phyloP scores from a whole-genome alignment of 2,797 vertebrate species.

The Petrocephalus schoutedeni region DNA sequence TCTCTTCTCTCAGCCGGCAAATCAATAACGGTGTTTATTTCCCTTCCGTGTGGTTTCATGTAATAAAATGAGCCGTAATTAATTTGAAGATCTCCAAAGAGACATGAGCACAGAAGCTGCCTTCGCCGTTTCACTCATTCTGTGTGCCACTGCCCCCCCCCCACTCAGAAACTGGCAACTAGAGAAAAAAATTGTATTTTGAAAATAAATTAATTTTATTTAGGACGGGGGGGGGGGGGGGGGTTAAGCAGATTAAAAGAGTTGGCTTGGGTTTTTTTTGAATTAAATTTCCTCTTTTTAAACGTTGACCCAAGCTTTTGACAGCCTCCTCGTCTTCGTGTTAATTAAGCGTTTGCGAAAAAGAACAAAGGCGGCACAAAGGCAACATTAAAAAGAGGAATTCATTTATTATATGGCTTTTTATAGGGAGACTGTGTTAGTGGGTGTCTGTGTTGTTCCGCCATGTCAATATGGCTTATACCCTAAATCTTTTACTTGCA shows the following conservation, averaged over 20 bases:
- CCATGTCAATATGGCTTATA: not conserved
- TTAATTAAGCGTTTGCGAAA: conserved; percentile 29
- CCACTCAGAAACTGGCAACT: not conserved
- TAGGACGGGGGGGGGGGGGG: not conserved
- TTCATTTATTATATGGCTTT: conserved; percentile 6
- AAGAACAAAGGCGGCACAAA: conserved; percentile 21
- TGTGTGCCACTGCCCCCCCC: not conserved
- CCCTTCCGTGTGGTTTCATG: not conserved
- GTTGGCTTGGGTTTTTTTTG: conserved; percentile 3
- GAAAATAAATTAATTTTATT: conserved; percentile 22
- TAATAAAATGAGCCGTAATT: conserved; percentile 15
- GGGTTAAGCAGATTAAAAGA: conserved; percentile 18
- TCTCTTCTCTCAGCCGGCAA: not conserved
- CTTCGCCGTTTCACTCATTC: not conserved
- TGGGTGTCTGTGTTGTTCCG: not conserved
- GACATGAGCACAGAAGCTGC: not conserved
- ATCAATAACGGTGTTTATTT: conserved; percentile 13
- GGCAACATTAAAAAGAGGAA: conserved; percentile 20
- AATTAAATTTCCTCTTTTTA: conserved; percentile 27
- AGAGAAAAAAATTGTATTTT: not conserved
- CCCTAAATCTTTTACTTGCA: conserved; percentile 3
- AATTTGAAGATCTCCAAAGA: conserved; percentile 22
- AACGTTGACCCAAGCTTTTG: conserved; percentile 28
- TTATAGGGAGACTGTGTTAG: conserved; percentile 15
- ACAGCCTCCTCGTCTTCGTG: conserved; percentile 18